phyloP scores from a whole-genome alignment of 2,888 invertebrate genomes.

The Dichetophora obliterata region DNA sequence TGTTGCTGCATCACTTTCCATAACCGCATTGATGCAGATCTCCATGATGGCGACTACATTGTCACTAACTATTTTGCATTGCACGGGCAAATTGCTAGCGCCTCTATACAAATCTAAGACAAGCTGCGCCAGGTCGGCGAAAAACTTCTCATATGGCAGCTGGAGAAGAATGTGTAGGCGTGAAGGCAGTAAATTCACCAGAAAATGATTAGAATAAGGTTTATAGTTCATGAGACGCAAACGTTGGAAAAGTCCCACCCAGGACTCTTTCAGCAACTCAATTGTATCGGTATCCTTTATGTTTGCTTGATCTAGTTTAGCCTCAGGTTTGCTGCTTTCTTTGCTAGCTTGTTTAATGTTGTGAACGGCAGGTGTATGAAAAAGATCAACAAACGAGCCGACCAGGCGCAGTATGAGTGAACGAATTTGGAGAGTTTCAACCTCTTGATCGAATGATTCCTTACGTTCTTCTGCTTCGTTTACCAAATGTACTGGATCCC shows the following conservation, averaged over 20 bases:
- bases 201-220: conserved; percentile 64
- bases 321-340: neutral
- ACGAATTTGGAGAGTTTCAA: conserved; percentile 65
- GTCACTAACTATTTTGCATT: conserved; percentile 62
- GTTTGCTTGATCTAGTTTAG: conserved; percentile 16
- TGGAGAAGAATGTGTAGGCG: conserved; percentile 65
- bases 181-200: conserved; percentile 69
- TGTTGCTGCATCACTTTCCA: conserved; percentile 67
- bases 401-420: conserved; percentile 65
- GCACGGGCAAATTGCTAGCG: conserved; percentile 56
- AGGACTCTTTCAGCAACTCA: conserved; percentile 62
- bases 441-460: conserved; percentile 66
- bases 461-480: conserved; percentile 58
- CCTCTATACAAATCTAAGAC: conserved; percentile 67
- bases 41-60: conserved; percentile 60
- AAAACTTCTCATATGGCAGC: conserved; percentile 67
- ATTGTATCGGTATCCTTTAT: conserved; percentile 57
- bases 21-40: conserved; percentile 63
- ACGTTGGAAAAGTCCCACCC: conserved; percentile 64
- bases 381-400: conserved; percentile 65
- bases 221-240: conserved; percentile 63
- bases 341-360: conserved; percentile 41
- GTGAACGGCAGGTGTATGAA: conserved; percentile 54
- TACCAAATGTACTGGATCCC: conserved; percentile 74
- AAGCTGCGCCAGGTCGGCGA: conserved; percentile 65